These are phyloP conservation scores for Malaclemys terrapin DNA, from an alignment of 2,113 vertebrate species.

Conservation along the genomic window DNA sequence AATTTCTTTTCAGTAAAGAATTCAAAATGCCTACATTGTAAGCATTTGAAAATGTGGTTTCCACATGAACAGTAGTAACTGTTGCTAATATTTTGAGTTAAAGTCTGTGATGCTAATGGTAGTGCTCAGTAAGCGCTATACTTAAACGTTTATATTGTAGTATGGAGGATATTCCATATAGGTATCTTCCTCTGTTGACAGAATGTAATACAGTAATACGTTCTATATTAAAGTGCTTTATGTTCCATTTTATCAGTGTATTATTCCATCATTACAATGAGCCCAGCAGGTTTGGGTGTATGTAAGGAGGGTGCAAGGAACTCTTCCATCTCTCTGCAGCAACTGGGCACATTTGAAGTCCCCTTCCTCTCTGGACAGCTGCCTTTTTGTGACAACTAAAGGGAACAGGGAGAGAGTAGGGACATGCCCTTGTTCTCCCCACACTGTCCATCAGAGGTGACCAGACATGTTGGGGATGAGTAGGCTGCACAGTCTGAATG, in stretches of 20 bases:
- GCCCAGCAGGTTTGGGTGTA: background rate
- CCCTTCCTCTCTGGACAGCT: accelerated
- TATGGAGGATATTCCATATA: background rate
- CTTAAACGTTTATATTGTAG: background rate
- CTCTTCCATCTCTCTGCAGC: background rate
- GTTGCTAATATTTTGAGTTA: background rate
- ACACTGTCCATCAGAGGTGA: background rate
- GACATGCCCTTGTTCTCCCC: background rate
- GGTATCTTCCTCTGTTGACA: background rate
- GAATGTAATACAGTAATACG: background rate
- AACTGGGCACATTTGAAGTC: background rate
- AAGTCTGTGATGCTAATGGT: background rate
- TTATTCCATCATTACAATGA: background rate
- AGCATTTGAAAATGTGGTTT: background rate
- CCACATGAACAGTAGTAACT: background rate
- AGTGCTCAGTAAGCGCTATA: background rate
- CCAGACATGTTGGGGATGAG: background rate
- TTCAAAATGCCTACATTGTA: background rate
- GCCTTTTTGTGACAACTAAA: background rate
- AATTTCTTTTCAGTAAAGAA: background rate
- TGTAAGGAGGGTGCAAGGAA: background rate
- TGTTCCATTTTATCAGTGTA: background rate
- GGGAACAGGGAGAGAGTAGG: background rate
- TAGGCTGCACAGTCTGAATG: background rate
- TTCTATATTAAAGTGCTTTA: background rate